These are phyloP conservation scores for Leucania comma DNA, from an alignment of 2,888 invertebrate genomes.

Conservation along the genomic window DNA sequence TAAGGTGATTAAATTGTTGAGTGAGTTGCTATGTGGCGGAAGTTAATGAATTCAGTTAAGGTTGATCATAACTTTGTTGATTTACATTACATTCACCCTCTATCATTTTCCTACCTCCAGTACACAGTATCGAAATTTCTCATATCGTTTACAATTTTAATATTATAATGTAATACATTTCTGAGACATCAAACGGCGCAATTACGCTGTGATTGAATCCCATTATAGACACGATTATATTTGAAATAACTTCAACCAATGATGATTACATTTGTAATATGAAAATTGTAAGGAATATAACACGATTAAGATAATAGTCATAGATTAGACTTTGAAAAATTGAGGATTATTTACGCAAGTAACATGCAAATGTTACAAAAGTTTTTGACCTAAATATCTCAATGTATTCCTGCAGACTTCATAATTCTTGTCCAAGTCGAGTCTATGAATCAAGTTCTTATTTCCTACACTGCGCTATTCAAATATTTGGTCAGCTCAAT, in stretches of 20 bases:
- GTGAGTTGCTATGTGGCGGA: not conserved
- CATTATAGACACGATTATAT: conserved; percentile 60
- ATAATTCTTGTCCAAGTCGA: not conserved
- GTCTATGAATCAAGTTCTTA: not conserved
- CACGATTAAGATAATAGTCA: conserved; percentile 42
- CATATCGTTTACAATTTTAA: conserved; percentile 52
- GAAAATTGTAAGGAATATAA: conserved; percentile 46
- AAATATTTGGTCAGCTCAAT: conserved; percentile 7
- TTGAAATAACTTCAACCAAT: conserved; percentile 54
- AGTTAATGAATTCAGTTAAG: not conserved
- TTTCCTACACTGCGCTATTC: not conserved
- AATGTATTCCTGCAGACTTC: not conserved
- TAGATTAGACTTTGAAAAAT: conserved; percentile 27
- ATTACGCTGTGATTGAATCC: conserved; percentile 62
- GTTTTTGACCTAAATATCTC: conserved; percentile 27
- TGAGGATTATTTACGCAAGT: conserved; percentile 14
- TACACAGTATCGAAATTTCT: conserved; percentile 32
- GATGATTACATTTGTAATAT: conserved; percentile 57
- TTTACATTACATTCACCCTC: not conserved
- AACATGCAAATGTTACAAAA: conserved; percentile 27
- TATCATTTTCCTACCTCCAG: conserved; percentile 12
- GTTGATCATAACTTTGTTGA: not conserved
- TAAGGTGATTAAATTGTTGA: conserved; percentile 8
- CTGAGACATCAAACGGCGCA: conserved; percentile 60
- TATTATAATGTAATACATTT: conserved; percentile 55